Evolutionary conservation across 2,113 vertebrate genomes (phyloP), one percentile per base, ranked within the genome.

Genomic region (Scytalopus superciliaris): DNA sequence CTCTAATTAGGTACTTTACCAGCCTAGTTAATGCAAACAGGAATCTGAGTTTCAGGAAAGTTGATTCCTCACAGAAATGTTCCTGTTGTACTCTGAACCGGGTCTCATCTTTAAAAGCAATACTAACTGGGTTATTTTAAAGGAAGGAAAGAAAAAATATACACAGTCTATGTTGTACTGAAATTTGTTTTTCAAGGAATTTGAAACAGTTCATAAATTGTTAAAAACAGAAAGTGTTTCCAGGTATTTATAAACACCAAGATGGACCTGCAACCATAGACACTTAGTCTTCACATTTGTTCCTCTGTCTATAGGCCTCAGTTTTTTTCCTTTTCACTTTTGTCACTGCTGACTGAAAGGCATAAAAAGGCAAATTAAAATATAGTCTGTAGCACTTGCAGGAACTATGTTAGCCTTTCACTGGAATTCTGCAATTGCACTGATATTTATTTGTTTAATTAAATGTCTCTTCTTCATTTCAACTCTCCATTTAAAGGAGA

Each of bases 401-500:
- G 52, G 8, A 18, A 7, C 5, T 39, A 1, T 42, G 39, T 81
- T 70, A 75, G 23, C 35, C 19, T 84, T 92, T 84, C 45, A 13
- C 0, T 86, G 39, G 19, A 59, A 19, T 31, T 76, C 9, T 82
- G 19, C 66, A 82, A 27, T 63, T 4, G 4, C 0, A 1, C 19
- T 75, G 62, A 13, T 59, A 37, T 52, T 64, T 93, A 49, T 74
- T 92, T 82, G 31, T 72, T 92, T 83, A 72, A 79, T 72, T 92
- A 87, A 82, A 82, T 50, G 25, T 68, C 10, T 86, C 21, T 77
- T 93, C 66, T 88, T 76, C 19, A 22, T n/a, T 88, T 85, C 28
- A 28, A 8, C 8, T 77, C 17, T 39, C 27, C 21, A 6, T 69
- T 86, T 86, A 57, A 50, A 79, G 57, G 31, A 89, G 67, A 15